phyloP scores from a whole-genome alignment of 2,888 invertebrate species.

The Cephus sareptanus region DNA sequence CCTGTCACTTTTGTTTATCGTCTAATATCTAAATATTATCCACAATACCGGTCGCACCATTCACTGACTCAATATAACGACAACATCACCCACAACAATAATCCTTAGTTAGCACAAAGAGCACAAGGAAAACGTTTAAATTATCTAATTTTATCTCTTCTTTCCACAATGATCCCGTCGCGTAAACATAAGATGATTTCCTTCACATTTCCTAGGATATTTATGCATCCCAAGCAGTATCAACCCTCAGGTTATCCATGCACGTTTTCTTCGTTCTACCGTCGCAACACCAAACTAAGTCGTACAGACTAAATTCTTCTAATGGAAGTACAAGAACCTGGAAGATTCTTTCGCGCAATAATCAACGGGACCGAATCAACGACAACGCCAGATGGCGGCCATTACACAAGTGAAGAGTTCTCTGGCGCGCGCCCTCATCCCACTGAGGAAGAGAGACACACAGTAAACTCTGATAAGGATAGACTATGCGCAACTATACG shows the following conservation, averaged over 20 bases:
- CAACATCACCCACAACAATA: neutral
- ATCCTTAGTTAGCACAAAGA: neutral
- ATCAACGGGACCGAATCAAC: conserved; percentile 38
- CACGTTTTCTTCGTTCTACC: neutral
- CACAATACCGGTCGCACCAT: neutral
- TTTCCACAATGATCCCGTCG: conserved; percentile 26
- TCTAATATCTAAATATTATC: conserved; percentile 16
- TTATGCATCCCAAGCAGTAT: neutral
- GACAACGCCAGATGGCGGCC: conserved; percentile 63
- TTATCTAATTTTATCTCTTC: conserved; percentile 19
- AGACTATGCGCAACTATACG: neutral
- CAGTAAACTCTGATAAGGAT: neutral
- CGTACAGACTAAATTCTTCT: neutral
- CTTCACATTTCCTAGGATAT: neutral
- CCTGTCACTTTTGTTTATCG: conserved; percentile 57
- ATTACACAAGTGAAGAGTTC: conserved; percentile 56
- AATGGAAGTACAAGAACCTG: neutral
- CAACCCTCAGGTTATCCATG: neutral
- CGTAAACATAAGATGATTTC: conserved; percentile 34
- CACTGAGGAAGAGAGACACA: neutral
- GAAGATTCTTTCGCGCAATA: neutral
- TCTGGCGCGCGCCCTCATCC: neutral
- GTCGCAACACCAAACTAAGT: neutral
- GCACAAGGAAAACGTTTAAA: conserved; percentile 1
- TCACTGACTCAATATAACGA: neutral